phyloP scores from a whole-genome alignment of 2,888 invertebrate genomes.

The Fabriciana adippe region DNA sequence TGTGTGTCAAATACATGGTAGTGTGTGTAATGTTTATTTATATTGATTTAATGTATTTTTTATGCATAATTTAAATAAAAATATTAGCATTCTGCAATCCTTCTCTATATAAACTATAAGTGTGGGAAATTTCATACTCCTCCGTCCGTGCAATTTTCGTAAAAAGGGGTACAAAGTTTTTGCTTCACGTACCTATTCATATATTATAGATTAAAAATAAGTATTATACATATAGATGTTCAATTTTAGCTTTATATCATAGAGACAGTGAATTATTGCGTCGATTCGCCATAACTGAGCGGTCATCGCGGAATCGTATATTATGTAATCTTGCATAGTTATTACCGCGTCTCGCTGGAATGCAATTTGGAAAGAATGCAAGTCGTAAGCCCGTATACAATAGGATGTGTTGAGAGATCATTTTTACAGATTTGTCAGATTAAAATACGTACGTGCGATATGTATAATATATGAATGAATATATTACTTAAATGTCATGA shows the following conservation, averaged over 20 bases:
- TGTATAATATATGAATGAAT: too few species aligned
- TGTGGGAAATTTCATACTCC: too few species aligned
- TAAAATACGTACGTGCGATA: neutral
- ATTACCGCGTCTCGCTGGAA: slow-evolving; percentile 48
- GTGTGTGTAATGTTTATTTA: too few species aligned
- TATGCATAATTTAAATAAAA: too few species aligned
- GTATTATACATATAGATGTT: slow-evolving; percentile 1
- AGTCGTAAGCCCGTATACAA: slow-evolving; percentile 42
- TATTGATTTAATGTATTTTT: too few species aligned
- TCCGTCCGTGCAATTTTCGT: too few species aligned
- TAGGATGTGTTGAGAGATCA: slow-evolving; percentile 35
- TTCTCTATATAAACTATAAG: too few species aligned
- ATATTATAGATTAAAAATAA: neutral
- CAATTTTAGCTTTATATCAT: slow-evolving; percentile 16
- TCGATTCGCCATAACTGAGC: slow-evolving; percentile 33
- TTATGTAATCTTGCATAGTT: slow-evolving; percentile 59
- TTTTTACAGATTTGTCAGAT: slow-evolving; percentile 16
- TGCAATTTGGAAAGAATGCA: slow-evolving; percentile 59
- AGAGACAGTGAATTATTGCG: slow-evolving; percentile 29
- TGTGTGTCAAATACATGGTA: too few species aligned
- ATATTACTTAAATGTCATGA: too few species aligned
- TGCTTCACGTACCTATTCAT: neutral
- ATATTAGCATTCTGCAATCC: too few species aligned
- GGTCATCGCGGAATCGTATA: slow-evolving; percentile 46
- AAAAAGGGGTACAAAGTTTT: too few species aligned